Evolutionary conservation across 53 echinoderm and acorn worm species (phyloP), one percentile per base, ranked within the genome.

Genomic region (Astropecten irregularis): DNA sequence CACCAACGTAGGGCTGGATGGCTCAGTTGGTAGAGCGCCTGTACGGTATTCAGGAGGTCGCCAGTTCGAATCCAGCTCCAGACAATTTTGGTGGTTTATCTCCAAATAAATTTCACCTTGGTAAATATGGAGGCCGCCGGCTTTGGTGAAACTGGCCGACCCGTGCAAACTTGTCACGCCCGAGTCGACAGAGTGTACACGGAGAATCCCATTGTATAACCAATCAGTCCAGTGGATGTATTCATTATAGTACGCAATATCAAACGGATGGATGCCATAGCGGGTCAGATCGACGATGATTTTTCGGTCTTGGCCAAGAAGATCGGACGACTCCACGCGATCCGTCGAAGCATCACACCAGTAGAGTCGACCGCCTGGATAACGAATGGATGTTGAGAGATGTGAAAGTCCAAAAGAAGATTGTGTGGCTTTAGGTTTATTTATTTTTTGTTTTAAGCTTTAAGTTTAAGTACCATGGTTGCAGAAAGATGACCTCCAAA

Each of bases 301-400:
- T 33, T 36, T 69, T 2, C 90, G 81, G 31, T 81, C 67, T 21
- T 38, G 35, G 16, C 90, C 90, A n/a, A 63, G 25, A 0, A 82
- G 54, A 46, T 82, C 82, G 0, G 66, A 61, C 22, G 72, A 71
- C 48, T 90, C 90, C 1, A 90, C 82, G n/a, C 55, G 82, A 46
- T 90, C 84, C 0, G 65, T 28, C 16, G 16, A 11, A 8, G 90
- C 90, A n/a, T 90, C 90, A 23, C 69, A 69, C 90, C 90, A 90
- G 35, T 82, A 90, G 21, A 90, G 22, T 4, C 81, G 54, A 22
- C 49, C 39, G 19, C 23, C 89, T 89, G 49, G 16, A 29, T 4
- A 21, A 49, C 9, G n/a, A n/a, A n/a, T n/a, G n/a, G n/a, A n/a
- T n/a, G n/a, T n/a, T n/a, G n/a, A n/a, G n/a, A n/a, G n/a, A n/a